phyloP scores from a whole-genome alignment of 2,888 invertebrate genomes.

The Caenorhabditis wallacei region DNA sequence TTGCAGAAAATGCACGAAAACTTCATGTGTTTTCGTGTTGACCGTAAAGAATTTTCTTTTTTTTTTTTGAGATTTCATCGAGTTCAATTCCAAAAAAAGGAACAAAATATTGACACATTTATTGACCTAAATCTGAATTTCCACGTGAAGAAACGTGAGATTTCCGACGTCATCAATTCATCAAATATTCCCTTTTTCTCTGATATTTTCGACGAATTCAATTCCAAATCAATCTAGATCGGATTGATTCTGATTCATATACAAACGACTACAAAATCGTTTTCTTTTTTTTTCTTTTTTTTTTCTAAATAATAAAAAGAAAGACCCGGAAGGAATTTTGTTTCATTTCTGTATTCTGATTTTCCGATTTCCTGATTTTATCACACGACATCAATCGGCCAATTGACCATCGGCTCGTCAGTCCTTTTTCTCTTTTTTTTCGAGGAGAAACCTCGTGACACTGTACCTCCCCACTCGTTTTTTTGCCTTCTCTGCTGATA shows the following conservation, averaged over 20 bases:
- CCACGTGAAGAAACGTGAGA: no score
- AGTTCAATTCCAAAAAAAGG: no score
- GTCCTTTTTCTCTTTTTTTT: not conserved
- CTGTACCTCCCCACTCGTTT: slow-evolving; percentile 19
- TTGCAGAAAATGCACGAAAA: not conserved
- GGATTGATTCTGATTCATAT: not conserved
- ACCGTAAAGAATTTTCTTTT: not conserved
- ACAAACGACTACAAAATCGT: not conserved
- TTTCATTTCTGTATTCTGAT: slow-evolving; percentile 26
- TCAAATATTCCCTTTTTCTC: not conserved
- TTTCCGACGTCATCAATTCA: not conserved
- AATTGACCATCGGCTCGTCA: slow-evolving; percentile 22
- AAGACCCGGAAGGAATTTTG: slow-evolving; percentile 24
- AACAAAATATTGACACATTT: no score
- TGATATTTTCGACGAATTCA: not conserved
- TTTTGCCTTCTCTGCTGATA: slow-evolving; percentile 34
- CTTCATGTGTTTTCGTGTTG: not conserved
- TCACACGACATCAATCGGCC: not conserved
- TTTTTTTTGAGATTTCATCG: no score
- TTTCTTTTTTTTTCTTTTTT: slow-evolving; percentile 1
- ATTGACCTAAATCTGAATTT: no score
- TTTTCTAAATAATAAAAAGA: not conserved
- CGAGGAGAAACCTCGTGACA: slow-evolving; percentile 55
- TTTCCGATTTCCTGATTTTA: slow-evolving; percentile 20
- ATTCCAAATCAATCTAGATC: not conserved